phyloP scores from a whole-genome alignment of 2,888 invertebrate genomes.

The Epistrophe grossulariae region DNA sequence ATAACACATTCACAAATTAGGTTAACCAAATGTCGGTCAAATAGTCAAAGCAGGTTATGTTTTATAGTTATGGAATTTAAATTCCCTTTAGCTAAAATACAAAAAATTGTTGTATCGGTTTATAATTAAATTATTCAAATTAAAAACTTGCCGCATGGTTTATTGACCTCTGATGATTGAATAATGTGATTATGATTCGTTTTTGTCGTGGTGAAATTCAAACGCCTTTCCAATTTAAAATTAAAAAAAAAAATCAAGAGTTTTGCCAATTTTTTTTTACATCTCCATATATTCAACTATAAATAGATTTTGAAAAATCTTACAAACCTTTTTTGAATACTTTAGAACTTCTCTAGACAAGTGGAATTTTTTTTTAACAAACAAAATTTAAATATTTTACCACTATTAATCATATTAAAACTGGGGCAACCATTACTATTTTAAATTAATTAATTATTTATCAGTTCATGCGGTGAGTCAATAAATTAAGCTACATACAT shows the following conservation, averaged over 20 bases:
- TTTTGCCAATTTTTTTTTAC: not conserved
- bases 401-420: slow-evolving; percentile 5
- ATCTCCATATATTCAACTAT: not conserved
- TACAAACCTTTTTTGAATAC: too few relatives aligned
- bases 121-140: slow-evolving; percentile 5
- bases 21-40: slow-evolving; percentile 28
- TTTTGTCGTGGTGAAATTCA: slow-evolving; percentile 23
- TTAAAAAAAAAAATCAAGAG: not conserved
- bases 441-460: not conserved
- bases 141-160: slow-evolving; percentile 8
- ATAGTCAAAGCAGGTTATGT: not conserved
- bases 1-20: slow-evolving; percentile 19
- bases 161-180: slow-evolving; percentile 17
- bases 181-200: slow-evolving; percentile 1
- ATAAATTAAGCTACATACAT: slow-evolving; percentile 3
- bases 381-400: not conserved
- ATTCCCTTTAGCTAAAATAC: not conserved
- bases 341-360: not conserved
- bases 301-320: not conserved
- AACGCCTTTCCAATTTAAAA: not conserved
- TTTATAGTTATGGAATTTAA: slow-evolving; percentile 16
- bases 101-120: not conserved
- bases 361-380: not conserved
- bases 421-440: not conserved
- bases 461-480: slow-evolving; percentile 17